Percentiles rank a stretch among this genome's conserved stretches.
Evolutionary conservation across 2,797 vertebrate species (phyloP).

Genomic region (Coregonus sp.): DNA sequence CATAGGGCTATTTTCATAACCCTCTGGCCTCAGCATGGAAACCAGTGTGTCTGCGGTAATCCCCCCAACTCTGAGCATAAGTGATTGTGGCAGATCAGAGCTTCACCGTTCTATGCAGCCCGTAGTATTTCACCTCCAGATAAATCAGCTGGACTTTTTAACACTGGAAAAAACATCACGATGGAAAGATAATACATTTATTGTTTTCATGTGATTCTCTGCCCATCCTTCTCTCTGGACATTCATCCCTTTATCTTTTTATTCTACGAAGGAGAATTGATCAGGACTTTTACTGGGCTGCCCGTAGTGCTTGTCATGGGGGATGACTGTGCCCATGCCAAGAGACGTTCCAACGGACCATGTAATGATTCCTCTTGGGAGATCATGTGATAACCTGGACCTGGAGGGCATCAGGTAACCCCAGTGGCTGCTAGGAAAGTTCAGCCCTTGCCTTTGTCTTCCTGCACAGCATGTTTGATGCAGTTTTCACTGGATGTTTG

Average conservation of each 20-base stretch:
- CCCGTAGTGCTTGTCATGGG: constrained; percentile 11
- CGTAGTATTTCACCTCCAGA: constrained; percentile 45
- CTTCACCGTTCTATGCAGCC: constrained; percentile 31
- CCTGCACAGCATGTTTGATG: no score
- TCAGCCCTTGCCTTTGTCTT: no score
- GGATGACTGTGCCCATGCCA: constrained; percentile 17
- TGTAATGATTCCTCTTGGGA: not conserved
- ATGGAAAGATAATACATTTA: not conserved
- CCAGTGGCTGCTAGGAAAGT: not conserved
- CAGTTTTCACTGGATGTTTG: not conserved
- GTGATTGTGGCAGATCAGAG: constrained; percentile 50
- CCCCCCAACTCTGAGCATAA: constrained; percentile 30
- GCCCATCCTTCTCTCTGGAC: constrained; percentile 31
- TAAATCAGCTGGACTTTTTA: constrained; percentile 61
- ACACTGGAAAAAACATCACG: constrained; percentile 47
- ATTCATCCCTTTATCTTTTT: constrained; percentile 33
- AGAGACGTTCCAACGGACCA: not conserved
- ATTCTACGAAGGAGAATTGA: constrained; percentile 48
- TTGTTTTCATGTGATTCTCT: constrained; percentile 29
- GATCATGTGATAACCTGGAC: constrained; percentile 10
- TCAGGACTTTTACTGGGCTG: constrained; percentile 52
- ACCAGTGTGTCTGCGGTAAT: constrained; percentile 36
- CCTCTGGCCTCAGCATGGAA: constrained; percentile 29
- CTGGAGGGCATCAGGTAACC: not conserved
- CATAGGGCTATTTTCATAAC: constrained; percentile 26